Percentiles rank a stretch among this genome's conserved stretches.
These are phyloP conservation scores for Drosophila rubida DNA, from an alignment of 2,888 invertebrate genomes.

Conservation along the genomic window DNA sequence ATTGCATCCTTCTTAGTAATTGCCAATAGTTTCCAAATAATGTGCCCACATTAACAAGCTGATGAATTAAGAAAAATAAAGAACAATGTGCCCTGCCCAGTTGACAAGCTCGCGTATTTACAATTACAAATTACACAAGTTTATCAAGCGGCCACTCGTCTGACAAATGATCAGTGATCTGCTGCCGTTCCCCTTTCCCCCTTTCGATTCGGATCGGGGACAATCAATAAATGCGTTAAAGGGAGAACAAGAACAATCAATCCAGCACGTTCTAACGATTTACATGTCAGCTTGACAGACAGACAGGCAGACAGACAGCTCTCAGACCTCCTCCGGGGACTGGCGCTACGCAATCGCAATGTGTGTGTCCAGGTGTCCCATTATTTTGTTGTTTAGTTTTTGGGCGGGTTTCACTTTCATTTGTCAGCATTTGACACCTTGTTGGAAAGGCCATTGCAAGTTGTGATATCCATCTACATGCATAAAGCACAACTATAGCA, in stretches of 20 bases:
- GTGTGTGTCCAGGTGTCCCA: conserved; percentile 46
- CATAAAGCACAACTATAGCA: background rate
- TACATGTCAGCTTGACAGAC: conserved; percentile 77
- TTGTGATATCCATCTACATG: conserved; percentile 56
- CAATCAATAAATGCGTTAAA: conserved; percentile 57
- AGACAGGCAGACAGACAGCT: conserved; percentile 49
- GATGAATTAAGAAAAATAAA: conserved; percentile 23
- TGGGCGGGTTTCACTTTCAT: conserved; percentile 78
- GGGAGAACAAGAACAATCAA: conserved; percentile 78
- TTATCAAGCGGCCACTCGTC: conserved; percentile 26
- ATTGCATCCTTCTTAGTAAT: conserved; percentile 62
- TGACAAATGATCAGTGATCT: conserved; percentile 65
- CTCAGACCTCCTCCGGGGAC: conserved; percentile 40
- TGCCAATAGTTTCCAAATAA: conserved; percentile 61
- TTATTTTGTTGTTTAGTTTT: background rate
- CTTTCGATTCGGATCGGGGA: background rate
- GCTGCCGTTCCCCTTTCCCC: conserved; percentile 1
- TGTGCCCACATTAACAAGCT: conserved; percentile 77
- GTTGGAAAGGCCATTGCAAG: conserved; percentile 55
- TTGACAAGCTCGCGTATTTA: conserved; percentile 59
- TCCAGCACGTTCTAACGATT: conserved; percentile 77
- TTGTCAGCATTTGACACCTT: conserved; percentile 82
- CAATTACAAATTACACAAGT: conserved; percentile 68
- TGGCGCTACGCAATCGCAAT: conserved; percentile 43
- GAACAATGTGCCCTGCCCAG: conserved; percentile 66